A percentile compares a stretch with the other conserved stretches of the same genome.
phyloP scores from a whole-genome alignment of 2,888 invertebrate genomes.

The Colletes collaris region DNA sequence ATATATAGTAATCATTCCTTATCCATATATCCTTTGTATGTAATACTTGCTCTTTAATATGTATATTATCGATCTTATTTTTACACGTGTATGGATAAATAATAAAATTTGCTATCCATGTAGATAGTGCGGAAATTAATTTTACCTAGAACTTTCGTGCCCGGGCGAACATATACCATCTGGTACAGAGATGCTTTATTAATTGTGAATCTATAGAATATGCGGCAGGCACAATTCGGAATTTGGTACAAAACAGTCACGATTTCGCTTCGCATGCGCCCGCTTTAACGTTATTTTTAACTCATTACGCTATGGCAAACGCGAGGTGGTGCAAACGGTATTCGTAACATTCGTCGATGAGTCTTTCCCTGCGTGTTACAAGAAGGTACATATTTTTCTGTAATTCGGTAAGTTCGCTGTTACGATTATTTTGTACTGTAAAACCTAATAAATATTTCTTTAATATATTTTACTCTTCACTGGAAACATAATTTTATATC shows the following conservation, averaged over 20 bases:
- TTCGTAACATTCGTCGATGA: conserved; percentile 28
- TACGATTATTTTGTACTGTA: not conserved
- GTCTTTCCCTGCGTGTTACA: conserved; percentile 17
- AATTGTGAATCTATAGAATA: not conserved
- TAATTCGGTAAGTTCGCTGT: conserved; percentile 44
- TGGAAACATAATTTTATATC: not conserved
- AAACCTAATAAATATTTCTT: not conserved
- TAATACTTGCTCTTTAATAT: conserved; percentile 63
- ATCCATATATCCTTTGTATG: conserved; percentile 62
- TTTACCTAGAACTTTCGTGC: not conserved
- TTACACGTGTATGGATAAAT: conserved; percentile 67
- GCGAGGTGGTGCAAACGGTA: conserved; percentile 48
- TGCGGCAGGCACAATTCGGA: conserved; percentile 4
- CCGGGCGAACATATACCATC: not conserved
- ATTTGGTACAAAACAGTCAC: conserved; percentile 22
- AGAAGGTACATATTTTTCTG: conserved; percentile 22
- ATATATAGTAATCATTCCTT: conserved; percentile 59
- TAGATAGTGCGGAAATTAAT: conserved; percentile 14
- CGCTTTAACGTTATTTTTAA: conserved; percentile 64
- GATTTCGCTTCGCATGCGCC: conserved; percentile 46
- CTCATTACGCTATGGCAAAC: conserved; percentile 49
- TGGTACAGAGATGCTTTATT: not conserved
- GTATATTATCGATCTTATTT: conserved; percentile 68
- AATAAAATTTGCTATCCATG: conserved; percentile 69
- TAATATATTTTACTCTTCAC: not conserved